Base-by-base conservation (phyloP, 1,140 invertebrate species). In the Epicauta chinensis region DNA sequence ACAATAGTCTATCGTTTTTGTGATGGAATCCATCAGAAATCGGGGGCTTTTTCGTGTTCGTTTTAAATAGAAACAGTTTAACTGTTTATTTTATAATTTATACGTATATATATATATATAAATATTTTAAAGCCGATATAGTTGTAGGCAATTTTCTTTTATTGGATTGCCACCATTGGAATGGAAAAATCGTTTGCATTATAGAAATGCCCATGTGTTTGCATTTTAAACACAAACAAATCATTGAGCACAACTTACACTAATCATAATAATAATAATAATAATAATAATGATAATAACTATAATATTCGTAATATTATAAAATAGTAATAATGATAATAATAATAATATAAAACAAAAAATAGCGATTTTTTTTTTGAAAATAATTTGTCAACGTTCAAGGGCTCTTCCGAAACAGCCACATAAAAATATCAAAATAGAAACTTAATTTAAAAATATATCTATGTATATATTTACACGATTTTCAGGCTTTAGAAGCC, bases 401-500 rank as follows among this genome's bases (percentile, higher is more conserved):
- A 34, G 44, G 36, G 38, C 46, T 31, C 30, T 49, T 23, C 4
- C 4, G 7, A 49, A 49, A 55, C 54, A 58, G 53, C 52, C 56
- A 55, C 53, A 53, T 53, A 53, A 55, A 58, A 55, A 59, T 59
- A 59, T 59, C 54, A 59, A 59, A 59, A 59, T 59, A 59, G 41
- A 59, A 58, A 58, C 56, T 58, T 55, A 59, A 53, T 52, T 53
- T 56, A 59, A 56, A 56, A 49, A 59, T 59, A 59, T 56, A 59
- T 56, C 23, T 23, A 23, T 23, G 23, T 23, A 23, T 23, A 23
- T 23, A 23, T 23, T 23, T 23, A 23, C 34, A 49, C 37, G 17
- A 43, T 47, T 53, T 43, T 45, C 43, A 17, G 30, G 37, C 41
- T 14, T 45, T 31, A 39, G 38, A 37, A 41, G 38, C 30, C 30